phyloP scores from a whole-genome alignment of 92 coral and sea anemone genomes.

The Diadumene lineata region DNA sequence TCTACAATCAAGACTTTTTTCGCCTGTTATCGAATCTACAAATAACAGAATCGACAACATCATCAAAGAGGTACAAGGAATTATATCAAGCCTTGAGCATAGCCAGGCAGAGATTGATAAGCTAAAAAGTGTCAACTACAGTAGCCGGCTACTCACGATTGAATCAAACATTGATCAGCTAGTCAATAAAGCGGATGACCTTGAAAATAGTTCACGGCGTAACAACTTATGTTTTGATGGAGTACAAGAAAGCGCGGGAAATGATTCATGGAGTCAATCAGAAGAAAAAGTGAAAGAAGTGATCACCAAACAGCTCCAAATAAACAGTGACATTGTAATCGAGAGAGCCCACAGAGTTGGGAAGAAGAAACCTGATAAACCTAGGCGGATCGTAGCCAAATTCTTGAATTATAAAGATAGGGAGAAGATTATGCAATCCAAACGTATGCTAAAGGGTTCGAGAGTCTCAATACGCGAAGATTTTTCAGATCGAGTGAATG shows the following conservation, averaged over 20 bases:
- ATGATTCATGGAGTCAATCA: background rate
- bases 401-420: too few species aligned
- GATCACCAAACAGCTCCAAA: too few species aligned
- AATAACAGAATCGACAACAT: background rate
- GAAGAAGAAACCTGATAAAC: too few species aligned
- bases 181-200: background rate
- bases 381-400: too few species aligned
- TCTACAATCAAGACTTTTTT: background rate
- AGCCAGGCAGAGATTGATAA: background rate
- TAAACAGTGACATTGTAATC: too few species aligned
- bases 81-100: background rate
- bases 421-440: too few species aligned
- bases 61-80: conserved; percentile 1
- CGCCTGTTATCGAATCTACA: background rate
- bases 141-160: background rate
- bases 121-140: background rate
- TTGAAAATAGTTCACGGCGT: background rate
- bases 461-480: background rate
- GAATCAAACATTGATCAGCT: background rate
- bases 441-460: too few species aligned
- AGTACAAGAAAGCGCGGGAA: background rate
- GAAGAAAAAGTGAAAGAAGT: background rate
- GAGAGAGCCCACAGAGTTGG: too few species aligned
- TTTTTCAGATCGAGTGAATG: background rate
- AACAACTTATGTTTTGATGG: background rate